Evolutionary conservation across 2,113 vertebrate species (phyloP).

Genomic region (Malurus alboscapulatus): DNA sequence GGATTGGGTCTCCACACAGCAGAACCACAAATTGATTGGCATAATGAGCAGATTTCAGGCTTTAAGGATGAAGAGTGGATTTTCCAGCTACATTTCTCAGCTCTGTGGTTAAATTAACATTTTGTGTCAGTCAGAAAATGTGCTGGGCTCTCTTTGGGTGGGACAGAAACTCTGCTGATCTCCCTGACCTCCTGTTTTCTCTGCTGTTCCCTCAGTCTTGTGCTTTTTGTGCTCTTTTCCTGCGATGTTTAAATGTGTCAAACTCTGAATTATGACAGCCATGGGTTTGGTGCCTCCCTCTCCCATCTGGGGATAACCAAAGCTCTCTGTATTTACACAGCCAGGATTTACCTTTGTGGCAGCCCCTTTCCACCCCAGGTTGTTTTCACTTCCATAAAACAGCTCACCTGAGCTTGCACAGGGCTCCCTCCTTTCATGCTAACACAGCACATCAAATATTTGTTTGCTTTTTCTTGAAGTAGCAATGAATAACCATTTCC

Average conservation of each 20-base stretch:
- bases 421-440: not conserved
- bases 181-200: not conserved
- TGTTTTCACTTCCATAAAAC: not conserved
- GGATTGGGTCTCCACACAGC: not conserved
- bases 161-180: not conserved
- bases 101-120: not conserved
- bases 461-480: constrained; percentile 1
- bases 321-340: not conserved
- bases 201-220: not conserved
- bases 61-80: not conserved
- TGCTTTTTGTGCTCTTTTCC: not conserved
- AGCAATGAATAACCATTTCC: not conserved
- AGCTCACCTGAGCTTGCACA: not conserved
- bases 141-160: not conserved
- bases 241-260: not conserved
- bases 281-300: accelerated
- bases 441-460: not conserved
- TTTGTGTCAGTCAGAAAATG: not conserved
- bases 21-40: not conserved
- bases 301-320: not conserved
- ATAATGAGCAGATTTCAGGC: not conserved
- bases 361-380: not conserved
- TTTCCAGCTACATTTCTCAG: not conserved
- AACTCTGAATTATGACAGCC: not conserved
- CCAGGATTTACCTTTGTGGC: not conserved